Evolutionary conservation across 2,113 vertebrate genomes (phyloP).

Genomic region (Lagopus leucura): DNA sequence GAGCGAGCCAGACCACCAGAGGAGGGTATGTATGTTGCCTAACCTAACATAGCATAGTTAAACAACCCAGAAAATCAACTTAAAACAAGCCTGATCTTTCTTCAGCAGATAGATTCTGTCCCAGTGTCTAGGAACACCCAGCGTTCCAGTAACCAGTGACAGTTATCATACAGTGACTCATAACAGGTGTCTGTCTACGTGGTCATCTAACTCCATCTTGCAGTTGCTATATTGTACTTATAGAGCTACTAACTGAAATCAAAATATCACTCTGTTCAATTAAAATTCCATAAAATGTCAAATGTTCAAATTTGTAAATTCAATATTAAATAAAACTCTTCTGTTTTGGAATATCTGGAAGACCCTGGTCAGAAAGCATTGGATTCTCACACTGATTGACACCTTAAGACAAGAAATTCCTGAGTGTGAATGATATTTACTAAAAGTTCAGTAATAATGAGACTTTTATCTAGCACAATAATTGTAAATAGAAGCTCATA

Average conservation of each 20-base stretch:
- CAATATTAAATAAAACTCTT: neutral
- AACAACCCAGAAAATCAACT: neutral
- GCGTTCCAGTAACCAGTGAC: neutral
- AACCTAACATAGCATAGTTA: neutral
- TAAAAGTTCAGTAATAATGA: neutral
- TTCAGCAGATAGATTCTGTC: neutral
- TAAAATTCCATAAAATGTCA: neutral
- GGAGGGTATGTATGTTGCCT: neutral
- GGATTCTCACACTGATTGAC: neutral
- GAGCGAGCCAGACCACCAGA: neutral
- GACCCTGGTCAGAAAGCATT: neutral
- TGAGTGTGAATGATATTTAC: neutral
- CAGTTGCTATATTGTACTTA: neutral
- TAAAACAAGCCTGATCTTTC: neutral
- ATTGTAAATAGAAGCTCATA: neutral
- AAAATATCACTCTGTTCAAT: neutral
- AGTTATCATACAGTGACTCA: neutral
- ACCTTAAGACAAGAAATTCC: neutral
- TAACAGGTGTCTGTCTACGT: no score
- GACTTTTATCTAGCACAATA: neutral
- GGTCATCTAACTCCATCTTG: neutral
- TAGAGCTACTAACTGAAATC: no score
- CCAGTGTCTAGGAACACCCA: neutral
- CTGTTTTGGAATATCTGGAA: neutral
- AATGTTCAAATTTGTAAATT: neutral